A percentile compares a stretch with the other conserved stretches of the same genome.
Conservation (phyloP, 2,797 vertebrate genomes). For the Lates japonicus region DNA sequence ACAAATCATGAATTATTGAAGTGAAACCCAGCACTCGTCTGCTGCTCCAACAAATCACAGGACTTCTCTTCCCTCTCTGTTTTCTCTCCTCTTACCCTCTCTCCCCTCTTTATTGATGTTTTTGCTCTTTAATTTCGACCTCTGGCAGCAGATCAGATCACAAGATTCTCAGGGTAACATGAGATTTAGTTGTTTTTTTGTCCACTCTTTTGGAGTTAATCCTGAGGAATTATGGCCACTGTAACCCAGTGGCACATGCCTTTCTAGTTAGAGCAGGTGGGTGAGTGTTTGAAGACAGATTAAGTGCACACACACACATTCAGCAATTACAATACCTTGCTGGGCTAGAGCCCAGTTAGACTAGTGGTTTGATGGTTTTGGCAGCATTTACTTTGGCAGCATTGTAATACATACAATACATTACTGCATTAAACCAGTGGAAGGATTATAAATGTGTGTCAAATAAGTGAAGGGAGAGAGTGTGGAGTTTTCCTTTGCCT, state of each 20-base stretch:
- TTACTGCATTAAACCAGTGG: conserved; percentile 40
- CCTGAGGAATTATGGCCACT: conserved; percentile 35
- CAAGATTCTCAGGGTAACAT: conserved; percentile 51
- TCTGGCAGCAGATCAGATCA: conserved; percentile 62
- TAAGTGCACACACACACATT: conserved; percentile 35
- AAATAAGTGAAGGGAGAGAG: neutral
- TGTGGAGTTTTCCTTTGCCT: neutral
- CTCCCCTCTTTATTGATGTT: conserved; percentile 65
- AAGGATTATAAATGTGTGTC: conserved; percentile 35
- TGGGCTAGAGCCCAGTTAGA: conserved; percentile 42
- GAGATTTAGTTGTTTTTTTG: conserved; percentile 40
- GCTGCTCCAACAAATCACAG: conserved; percentile 73
- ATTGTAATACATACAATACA: conserved; percentile 22
- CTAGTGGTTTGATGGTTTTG: conserved; percentile 41
- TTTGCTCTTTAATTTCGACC: conserved; percentile 63
- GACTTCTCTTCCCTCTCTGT: conserved; percentile 35
- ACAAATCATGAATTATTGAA: conserved; percentile 81
- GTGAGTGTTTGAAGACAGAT: conserved; percentile 43
- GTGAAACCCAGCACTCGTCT: conserved; percentile 70
- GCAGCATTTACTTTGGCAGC: conserved; percentile 47
- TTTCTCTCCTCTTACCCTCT: conserved; percentile 55
- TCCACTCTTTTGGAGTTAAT: conserved; percentile 48
- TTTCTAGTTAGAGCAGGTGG: conserved; percentile 58
- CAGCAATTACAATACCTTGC: conserved; percentile 33
- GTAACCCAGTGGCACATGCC: conserved; percentile 32